These are phyloP conservation scores for Xerus rutilus DNA, from an alignment of 2,797 vertebrate species.

Conservation along the genomic window DNA sequence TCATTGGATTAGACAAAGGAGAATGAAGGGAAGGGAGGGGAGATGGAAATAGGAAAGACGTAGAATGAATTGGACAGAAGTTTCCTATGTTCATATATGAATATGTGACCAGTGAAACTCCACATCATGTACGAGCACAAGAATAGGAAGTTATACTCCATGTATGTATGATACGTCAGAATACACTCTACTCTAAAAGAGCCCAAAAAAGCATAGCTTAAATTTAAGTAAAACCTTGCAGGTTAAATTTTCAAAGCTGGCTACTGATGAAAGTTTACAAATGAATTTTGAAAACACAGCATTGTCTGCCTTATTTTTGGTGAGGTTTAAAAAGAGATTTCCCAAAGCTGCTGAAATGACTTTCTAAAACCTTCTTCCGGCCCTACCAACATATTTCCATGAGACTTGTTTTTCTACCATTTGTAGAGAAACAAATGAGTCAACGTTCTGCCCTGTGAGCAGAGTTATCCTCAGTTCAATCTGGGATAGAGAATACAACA, in stretches of 20 bases:
- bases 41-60: too few relatives aligned
- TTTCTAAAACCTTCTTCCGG: not conserved
- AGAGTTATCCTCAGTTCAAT: not conserved
- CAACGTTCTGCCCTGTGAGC: fast-evolving
- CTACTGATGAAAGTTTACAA: not conserved
- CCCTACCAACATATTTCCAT: not conserved
- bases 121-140: too few relatives aligned
- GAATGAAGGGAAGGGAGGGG: too few relatives aligned
- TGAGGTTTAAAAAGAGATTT: not conserved
- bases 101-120: too few relatives aligned
- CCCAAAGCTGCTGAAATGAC: not conserved
- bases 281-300: not conserved
- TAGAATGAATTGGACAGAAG: too few relatives aligned
- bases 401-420: not conserved
- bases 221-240: not conserved
- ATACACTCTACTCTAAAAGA: too few relatives aligned
- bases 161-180: too few relatives aligned
- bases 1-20: too few relatives aligned
- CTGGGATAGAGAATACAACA: not conserved
- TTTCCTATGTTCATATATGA: too few relatives aligned
- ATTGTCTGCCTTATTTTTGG: not conserved
- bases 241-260: not conserved
- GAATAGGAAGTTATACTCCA: too few relatives aligned
- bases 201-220: not conserved
- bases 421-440: not conserved